Conservation (phyloP, 2,113 vertebrate species). For the Psephotus haematonotus region DNA sequence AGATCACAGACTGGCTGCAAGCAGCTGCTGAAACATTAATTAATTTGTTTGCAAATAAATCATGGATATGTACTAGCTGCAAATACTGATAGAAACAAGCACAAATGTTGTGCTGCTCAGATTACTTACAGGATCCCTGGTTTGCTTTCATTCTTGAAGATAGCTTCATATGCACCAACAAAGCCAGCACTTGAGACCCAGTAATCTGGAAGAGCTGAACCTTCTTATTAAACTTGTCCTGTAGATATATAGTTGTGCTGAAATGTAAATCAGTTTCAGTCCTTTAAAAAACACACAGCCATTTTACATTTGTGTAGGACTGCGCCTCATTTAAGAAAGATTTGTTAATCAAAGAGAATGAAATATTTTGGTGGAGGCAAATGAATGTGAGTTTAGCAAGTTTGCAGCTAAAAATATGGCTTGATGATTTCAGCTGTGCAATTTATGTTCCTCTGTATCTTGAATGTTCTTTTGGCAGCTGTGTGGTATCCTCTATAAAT, state of each 20-base stretch:
- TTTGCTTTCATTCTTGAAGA: conserved; percentile 43
- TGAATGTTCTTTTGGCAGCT: not conserved
- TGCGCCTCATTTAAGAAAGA: conserved; percentile 66
- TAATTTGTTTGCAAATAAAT: conserved; percentile 86
- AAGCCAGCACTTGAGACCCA: conserved; percentile 30
- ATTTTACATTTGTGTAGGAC: conserved; percentile 45
- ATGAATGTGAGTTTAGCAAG: conserved; percentile 66
- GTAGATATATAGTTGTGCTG: not conserved
- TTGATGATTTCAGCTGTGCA: conserved; percentile 9
- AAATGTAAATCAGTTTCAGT: conserved; percentile 22
- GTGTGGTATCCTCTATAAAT: not conserved
- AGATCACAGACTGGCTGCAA: conserved; percentile 80
- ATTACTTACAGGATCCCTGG: conserved; percentile 42
- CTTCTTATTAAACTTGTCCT: not conserved
- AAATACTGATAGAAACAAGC: conserved; percentile 76
- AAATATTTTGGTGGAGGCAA: conserved; percentile 73
- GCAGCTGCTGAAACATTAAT: conserved; percentile 84
- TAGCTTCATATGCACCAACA: not conserved
- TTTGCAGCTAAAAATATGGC: conserved; percentile 58
- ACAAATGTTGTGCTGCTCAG: conserved; percentile 44
- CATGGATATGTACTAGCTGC: conserved; percentile 72
- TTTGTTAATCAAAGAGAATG: conserved; percentile 79
- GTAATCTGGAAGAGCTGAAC: not conserved
- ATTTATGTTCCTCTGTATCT: not conserved
- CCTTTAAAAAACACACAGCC: conserved; percentile 44